Percentiles rank a stretch among this genome's conserved stretches.
Evolutionary conservation across 1,140 invertebrate genomes (phyloP).

Genomic region (Aethina tumida): DNA sequence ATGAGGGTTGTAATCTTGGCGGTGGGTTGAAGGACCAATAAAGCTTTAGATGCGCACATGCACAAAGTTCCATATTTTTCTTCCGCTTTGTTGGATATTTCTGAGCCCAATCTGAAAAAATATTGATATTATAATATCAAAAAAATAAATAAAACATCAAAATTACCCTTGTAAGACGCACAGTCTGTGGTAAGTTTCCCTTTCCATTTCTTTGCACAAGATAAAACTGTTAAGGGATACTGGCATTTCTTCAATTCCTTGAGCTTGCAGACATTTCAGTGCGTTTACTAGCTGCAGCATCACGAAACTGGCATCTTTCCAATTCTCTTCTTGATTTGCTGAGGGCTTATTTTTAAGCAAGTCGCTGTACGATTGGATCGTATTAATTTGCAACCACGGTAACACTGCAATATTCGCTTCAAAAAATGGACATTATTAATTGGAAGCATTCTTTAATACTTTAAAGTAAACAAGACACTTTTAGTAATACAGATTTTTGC

Average conservation of each 20-base stretch:
- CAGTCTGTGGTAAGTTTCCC: conserved; percentile 47
- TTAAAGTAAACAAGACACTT: background rate
- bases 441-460: background rate
- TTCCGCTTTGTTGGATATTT: conserved; percentile 44
- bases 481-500: no score
- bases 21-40: conserved; percentile 45
- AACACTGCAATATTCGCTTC: conserved; percentile 68
- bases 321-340: conserved; percentile 33
- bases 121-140: no score
- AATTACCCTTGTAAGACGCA: conserved; percentile 64
- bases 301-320: conserved; percentile 49
- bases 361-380: conserved; percentile 53
- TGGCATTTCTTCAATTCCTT: conserved; percentile 68
- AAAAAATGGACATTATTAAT: conserved; percentile 28
- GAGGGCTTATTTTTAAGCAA: conserved; percentile 40
- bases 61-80: conserved; percentile 63
- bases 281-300: conserved; percentile 71
- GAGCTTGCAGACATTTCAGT: conserved; percentile 71
- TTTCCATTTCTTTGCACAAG: conserved; percentile 43
- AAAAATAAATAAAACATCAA: no score
- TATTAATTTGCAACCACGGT: conserved; percentile 57
- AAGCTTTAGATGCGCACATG: conserved; percentile 60
- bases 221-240: conserved; percentile 56
- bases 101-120: conserved; percentile 46
- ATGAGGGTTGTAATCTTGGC: conserved; percentile 53